phyloP scores from a whole-genome alignment of 2,797 vertebrate genomes.

The Lepus oiostolus region DNA sequence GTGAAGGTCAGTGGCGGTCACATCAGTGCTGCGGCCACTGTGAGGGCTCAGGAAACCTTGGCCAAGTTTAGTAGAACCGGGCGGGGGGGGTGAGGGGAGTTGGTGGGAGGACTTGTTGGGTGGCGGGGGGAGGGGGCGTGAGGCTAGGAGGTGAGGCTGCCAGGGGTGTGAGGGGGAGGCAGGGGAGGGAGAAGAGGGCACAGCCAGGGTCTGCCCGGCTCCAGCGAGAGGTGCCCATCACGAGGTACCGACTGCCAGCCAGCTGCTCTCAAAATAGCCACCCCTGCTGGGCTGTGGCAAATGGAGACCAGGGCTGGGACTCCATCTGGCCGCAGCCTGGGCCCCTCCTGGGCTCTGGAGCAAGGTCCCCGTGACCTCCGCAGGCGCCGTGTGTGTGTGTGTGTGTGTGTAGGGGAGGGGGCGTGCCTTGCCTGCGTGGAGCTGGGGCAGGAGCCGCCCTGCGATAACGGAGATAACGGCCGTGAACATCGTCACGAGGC shows the following conservation, averaged over 20 bases:
- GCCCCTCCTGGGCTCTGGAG: background rate
- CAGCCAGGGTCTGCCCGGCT: background rate
- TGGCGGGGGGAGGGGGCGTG: background rate
- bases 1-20: too few relatives aligned
- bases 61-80: too few relatives aligned
- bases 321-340: too few relatives aligned
- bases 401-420: background rate
- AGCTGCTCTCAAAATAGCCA: slow-evolving; percentile 55
- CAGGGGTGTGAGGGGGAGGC: background rate
- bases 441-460: background rate
- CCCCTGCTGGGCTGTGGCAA: background rate
- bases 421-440: background rate
- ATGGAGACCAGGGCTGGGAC: background rate
- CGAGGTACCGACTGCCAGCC: slow-evolving; percentile 10
- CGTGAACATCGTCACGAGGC: background rate
- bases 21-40: background rate
- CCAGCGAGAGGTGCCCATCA: background rate
- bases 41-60: too few relatives aligned
- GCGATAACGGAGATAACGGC: too few relatives aligned
- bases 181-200: background rate
- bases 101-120: background rate
- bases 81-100: background rate
- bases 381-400: background rate
- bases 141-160: background rate
- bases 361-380: background rate